Base-by-base conservation (phyloP, 1,140 invertebrate genomes). In the Hylaeus volcanicus region DNA sequence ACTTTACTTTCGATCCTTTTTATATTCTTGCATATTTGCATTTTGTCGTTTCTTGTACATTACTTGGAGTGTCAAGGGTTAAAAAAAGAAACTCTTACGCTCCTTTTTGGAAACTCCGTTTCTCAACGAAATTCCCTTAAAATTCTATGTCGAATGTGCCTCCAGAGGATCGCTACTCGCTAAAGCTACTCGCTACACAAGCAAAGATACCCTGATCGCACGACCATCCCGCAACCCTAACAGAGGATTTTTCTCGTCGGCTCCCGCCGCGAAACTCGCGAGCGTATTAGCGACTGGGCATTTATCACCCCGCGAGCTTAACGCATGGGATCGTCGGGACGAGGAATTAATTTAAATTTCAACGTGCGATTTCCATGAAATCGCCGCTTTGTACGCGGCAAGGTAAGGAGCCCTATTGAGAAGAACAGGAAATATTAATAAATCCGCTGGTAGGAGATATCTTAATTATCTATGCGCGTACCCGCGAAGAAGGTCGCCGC, bases 381-480 rank as follows among this genome's bases (percentile, higher is more conserved):
- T 26, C 37, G 45, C n/a, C 69, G 45, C 37, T 55, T 72, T 53
- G 48, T 51, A 37, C 26, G 45, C 43, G 51, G 15, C 6, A 5
- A 45, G 41, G 45, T 8, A 74, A 39, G 8, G 26, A 43, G 63
- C 43, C 26, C 43, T 55, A 55, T 61, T 74, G 82, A 76, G 58
- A 9, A 64, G 63, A 51, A 68, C 72, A 76, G 68, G 75, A 75
- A 86, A 79, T 86, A 83, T 83, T 86, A 85, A 86, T 83, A 86
- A 86, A 83, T 86, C 64, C 76, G 37, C n/a, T 55, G 71, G 41
- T 37, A 63, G 74, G 66, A 75, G 83, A 88, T 89, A 87, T 89
- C 89, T 89, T 87, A 89, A 88, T 89, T 85, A 81, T 82, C 65
- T 78, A 78, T 74, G 68, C 74, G 63, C 45, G 61, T 51, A 51